These are phyloP conservation scores for Petaurus breviceps DNA, from an alignment of 2,113 vertebrate species.

Conservation along the genomic window DNA sequence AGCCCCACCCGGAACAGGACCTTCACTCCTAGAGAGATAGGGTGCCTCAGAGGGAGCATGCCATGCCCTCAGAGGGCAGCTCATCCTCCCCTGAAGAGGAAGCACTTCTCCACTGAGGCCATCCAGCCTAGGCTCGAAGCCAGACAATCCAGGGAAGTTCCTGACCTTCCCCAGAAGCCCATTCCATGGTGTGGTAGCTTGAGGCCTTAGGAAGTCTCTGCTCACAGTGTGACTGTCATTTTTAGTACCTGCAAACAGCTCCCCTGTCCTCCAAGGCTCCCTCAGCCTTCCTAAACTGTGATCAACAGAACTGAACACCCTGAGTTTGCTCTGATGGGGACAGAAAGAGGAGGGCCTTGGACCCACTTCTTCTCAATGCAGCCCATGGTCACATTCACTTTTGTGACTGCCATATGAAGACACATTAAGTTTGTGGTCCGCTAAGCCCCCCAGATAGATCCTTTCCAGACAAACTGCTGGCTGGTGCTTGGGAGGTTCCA, in stretches of 20 bases:
- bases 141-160: not conserved
- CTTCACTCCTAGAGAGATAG: slow-evolving; percentile 84
- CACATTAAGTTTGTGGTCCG: not conserved
- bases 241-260: not conserved
- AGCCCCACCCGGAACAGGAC: slow-evolving; percentile 90
- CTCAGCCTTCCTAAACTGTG: not conserved
- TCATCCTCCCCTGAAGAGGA: not conserved
- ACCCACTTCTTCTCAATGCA: not conserved
- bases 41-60: not conserved
- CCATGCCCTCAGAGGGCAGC: no score
- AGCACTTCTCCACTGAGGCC: not conserved
- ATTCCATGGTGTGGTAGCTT: not conserved
- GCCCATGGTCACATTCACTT: not conserved
- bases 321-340: no score
- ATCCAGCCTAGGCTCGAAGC: no score
- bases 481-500: not conserved
- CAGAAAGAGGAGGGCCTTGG: not conserved
- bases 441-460: not conserved
- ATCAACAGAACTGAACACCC: not conserved
- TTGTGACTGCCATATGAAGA: not conserved
- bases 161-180: not conserved
- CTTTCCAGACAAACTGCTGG: not conserved
- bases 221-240: no score
- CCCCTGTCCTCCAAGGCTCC: not conserved
- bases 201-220: not conserved